Percentiles rank a stretch among this genome's conserved stretches.
phyloP scores from a whole-genome alignment of 2,113 vertebrate species.

The Thryonomys swinderianus region DNA sequence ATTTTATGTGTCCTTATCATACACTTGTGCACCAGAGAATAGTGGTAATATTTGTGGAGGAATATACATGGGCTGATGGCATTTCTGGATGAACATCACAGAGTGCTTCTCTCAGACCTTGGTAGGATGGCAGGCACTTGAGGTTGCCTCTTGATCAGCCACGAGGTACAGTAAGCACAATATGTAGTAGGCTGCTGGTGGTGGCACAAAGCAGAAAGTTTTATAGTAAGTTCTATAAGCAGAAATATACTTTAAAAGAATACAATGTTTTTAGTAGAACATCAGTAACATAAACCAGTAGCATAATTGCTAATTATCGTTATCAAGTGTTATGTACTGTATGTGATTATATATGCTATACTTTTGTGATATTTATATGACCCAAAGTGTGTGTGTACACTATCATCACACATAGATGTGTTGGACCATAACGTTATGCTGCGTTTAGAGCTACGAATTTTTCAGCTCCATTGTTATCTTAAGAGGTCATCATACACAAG shows the following conservation, averaged over 20 bases:
- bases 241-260: background rate
- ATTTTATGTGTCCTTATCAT: background rate
- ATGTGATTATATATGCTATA: background rate
- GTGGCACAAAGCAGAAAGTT: background rate
- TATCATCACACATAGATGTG: background rate
- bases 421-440: background rate
- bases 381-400: background rate
- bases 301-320: background rate
- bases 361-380: background rate
- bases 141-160: background rate
- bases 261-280: background rate
- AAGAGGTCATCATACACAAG: background rate
- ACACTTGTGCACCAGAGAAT: background rate
- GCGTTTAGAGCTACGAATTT: background rate
- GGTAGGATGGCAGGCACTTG: too few relatives aligned
- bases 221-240: background rate
- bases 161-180: background rate
- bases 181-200: background rate
- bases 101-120: background rate
- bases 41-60: background rate
- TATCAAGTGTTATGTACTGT: background rate
- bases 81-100: background rate
- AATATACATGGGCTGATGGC: background rate
- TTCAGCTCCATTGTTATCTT: background rate
- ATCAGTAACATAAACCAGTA: background rate